Conservation (phyloP, 92 coral and sea anemone species). For the Pocillopora meandrina region DNA sequence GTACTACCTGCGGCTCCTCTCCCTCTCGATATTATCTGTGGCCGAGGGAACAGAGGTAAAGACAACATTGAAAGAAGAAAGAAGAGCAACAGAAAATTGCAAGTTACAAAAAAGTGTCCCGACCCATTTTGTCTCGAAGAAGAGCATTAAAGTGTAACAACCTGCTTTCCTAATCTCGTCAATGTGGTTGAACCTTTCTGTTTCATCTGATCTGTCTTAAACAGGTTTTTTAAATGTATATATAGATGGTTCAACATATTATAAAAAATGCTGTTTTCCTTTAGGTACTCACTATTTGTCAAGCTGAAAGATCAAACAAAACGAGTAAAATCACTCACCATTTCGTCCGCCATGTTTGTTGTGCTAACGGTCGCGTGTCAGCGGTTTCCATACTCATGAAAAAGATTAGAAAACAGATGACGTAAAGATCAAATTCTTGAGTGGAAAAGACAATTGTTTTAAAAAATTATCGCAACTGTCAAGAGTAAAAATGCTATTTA, state of each 20-base stretch:
- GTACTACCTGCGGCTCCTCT: too few relatives aligned
- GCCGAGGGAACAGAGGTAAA: too few relatives aligned
- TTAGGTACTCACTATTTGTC: not conserved
- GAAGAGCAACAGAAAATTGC: too few relatives aligned
- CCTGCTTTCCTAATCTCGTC: too few relatives aligned
- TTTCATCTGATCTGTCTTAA: too few relatives aligned
- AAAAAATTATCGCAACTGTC: not conserved
- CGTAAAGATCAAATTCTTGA: not conserved
- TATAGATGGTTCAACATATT: not conserved
- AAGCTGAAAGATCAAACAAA: not conserved
- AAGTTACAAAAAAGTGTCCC: too few relatives aligned
- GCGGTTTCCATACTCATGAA: slow-evolving; percentile 18
- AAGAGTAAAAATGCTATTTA: not conserved
- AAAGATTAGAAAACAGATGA: not conserved
- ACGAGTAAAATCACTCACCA: slow-evolving; percentile 31
- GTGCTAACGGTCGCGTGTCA: not conserved
- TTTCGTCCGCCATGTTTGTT: slow-evolving; percentile 81
- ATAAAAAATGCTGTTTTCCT: not conserved
- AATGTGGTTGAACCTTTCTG: too few relatives aligned
- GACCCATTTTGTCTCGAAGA: too few relatives aligned
- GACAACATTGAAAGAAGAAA: too few relatives aligned
- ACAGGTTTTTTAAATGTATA: too few relatives aligned
- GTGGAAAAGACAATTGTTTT: not conserved
- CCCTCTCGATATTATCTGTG: too few relatives aligned
- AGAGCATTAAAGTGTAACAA: too few relatives aligned